These are phyloP conservation scores for Xyrauchen texanus DNA, from an alignment of 2,113 vertebrate species.

Conservation along the genomic window DNA sequence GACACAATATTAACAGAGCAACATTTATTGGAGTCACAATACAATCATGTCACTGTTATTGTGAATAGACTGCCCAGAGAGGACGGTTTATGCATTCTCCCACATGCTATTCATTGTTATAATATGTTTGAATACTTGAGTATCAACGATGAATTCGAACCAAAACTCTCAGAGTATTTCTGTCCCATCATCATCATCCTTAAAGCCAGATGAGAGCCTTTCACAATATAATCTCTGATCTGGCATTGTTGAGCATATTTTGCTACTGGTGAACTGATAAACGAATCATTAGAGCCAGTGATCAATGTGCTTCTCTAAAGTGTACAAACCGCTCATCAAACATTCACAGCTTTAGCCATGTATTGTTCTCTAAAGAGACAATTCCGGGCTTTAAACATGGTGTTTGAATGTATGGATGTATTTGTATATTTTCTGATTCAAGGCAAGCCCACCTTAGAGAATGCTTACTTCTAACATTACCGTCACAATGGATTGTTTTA, in stretches of 20 bases:
- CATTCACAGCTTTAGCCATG: no score
- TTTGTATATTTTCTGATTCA: no score
- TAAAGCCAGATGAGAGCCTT: background rate
- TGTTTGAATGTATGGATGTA: no score
- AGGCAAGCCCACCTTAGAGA: no score
- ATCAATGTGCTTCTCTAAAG: no score
- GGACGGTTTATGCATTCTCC: background rate
- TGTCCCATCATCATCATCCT: constrained; percentile 3
- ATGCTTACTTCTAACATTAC: no score
- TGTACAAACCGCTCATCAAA: no score
- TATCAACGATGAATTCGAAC: background rate
- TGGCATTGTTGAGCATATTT: background rate
- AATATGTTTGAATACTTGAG: background rate
- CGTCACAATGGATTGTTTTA: no score
- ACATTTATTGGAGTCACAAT: constrained; percentile 61
- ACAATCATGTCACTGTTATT: constrained; percentile 48
- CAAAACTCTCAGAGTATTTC: background rate
- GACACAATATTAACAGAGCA: constrained; percentile 61
- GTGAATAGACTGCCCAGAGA: background rate
- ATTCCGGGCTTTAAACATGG: no score
- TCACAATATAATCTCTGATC: background rate
- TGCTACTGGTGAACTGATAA: background rate
- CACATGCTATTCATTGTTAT: background rate
- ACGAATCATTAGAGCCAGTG: no score
- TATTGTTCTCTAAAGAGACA: no score